A percentile compares a stretch with the other conserved stretches of the same genome.
These are phyloP conservation scores for Pelecanoides urinatrix DNA, from an alignment of 2,113 vertebrate genomes.

Conservation along the genomic window DNA sequence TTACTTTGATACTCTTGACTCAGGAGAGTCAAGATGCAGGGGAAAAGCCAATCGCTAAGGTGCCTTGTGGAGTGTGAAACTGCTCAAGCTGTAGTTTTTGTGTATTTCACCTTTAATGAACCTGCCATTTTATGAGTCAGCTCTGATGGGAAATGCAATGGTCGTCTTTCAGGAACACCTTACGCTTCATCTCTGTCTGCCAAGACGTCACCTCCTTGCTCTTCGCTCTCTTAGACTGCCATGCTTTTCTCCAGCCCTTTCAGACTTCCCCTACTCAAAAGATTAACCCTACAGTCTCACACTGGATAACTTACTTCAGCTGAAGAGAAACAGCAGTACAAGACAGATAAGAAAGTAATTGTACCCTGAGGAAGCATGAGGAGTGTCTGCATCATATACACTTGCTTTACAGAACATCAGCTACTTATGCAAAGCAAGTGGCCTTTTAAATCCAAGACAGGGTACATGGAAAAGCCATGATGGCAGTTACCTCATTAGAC, in stretches of 20 bases:
- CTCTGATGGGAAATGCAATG: background rate
- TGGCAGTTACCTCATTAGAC: background rate
- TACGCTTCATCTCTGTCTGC: background rate
- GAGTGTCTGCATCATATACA: background rate
- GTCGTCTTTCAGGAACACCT: background rate
- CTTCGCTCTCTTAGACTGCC: background rate
- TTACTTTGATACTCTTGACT: background rate
- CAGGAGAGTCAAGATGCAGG: background rate
- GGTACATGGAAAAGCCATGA: background rate
- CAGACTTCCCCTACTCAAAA: background rate
- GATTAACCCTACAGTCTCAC: slow-evolving; percentile 5
- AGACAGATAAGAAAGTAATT: slow-evolving; percentile 45
- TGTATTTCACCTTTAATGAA: slow-evolving; percentile 2
- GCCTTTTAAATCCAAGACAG: slow-evolving; percentile 6
- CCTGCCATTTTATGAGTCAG: slow-evolving; percentile 25
- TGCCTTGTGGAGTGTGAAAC: background rate
- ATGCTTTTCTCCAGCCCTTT: background rate
- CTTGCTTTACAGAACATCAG: slow-evolving; percentile 21
- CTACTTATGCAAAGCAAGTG: background rate
- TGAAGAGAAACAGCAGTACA: slow-evolving; percentile 33
- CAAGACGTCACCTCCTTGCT: background rate
- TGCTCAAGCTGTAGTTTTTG: background rate
- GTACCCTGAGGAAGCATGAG: background rate
- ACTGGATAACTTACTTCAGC: background rate
- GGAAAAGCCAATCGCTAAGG: background rate